phyloP scores from a whole-genome alignment of 1,140 invertebrate species.

The Heterodera schachtii region DNA sequence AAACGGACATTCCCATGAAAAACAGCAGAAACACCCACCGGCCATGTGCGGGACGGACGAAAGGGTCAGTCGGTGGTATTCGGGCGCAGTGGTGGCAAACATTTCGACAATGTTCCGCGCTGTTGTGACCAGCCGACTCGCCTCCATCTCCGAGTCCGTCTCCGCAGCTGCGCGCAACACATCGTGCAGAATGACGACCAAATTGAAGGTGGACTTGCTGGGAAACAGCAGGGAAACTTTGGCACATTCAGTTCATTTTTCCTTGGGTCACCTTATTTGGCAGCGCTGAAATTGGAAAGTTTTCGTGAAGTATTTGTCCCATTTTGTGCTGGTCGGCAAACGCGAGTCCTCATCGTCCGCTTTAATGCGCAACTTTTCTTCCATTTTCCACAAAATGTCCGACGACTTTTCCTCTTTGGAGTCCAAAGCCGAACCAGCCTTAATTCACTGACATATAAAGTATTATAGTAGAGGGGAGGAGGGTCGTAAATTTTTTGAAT shows the following conservation, averaged over 20 bases:
- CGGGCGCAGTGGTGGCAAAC: slow-evolving; percentile 36
- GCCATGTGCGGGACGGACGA: slow-evolving; percentile 48
- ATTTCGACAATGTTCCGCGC: slow-evolving; percentile 48
- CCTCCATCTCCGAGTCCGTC: slow-evolving; percentile 39
- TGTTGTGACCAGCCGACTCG: slow-evolving; percentile 41
- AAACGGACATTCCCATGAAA: slow-evolving; percentile 14
- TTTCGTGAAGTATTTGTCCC: slow-evolving; percentile 31
- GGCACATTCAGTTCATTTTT: no score
- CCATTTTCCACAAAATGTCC: slow-evolving; percentile 25
- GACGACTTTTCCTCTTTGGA: slow-evolving; percentile 21
- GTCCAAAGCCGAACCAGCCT: slow-evolving; percentile 29
- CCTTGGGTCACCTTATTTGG: slow-evolving; percentile 37
- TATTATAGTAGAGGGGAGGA: no score
- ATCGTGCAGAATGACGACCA: slow-evolving; percentile 37
- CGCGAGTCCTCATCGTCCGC: slow-evolving; percentile 5
- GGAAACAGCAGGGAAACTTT: slow-evolving; percentile 2
- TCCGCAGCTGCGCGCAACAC: slow-evolving; percentile 35
- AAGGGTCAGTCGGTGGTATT: slow-evolving; percentile 42
- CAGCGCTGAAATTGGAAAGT: slow-evolving; percentile 46
- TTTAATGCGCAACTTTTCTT: slow-evolving; percentile 36
- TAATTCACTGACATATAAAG: neutral
- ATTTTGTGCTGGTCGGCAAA: slow-evolving; percentile 2
- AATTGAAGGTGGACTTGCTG: slow-evolving; percentile 44
- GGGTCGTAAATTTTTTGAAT: no score
- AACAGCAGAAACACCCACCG: slow-evolving; percentile 16